Evolutionary conservation across 2,113 vertebrate genomes (phyloP).

Genomic region (Cynoglossus semilaevis): DNA sequence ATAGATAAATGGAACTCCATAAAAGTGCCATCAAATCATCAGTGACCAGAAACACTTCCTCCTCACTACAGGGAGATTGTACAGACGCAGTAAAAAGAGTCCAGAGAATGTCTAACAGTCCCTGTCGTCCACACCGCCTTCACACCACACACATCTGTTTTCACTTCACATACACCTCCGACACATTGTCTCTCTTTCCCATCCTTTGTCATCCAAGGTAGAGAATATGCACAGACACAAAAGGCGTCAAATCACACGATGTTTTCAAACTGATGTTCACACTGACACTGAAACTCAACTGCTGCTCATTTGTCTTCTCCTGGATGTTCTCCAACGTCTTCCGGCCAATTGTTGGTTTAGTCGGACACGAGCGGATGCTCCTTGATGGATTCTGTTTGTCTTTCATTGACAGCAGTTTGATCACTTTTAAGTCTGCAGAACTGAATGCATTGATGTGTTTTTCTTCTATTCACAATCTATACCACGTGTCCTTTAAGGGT

Average conservation of each 20-base stretch:
- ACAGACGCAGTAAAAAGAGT: background rate
- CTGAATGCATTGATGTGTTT: background rate
- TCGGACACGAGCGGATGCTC: background rate
- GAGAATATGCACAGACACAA: conserved; percentile 19
- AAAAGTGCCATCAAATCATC: no score
- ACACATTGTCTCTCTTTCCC: conserved; percentile 43
- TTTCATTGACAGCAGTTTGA: background rate
- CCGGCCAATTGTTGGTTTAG: background rate
- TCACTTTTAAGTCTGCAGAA: background rate
- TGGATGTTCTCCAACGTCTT: background rate
- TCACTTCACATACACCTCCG: conserved; percentile 24
- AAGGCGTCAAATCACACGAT: conserved; percentile 12
- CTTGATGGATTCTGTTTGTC: background rate
- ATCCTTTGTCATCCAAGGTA: conserved; percentile 28
- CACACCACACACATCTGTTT: conserved; percentile 22
- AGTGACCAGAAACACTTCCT: no score
- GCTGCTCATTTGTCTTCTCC: conserved; percentile 1
- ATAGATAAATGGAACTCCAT: no score
- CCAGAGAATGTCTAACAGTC: background rate
- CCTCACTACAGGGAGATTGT: no score
- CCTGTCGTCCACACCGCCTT: conserved; percentile 13
- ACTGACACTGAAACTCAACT: background rate
- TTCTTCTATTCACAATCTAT: background rate
- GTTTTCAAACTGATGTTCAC: conserved; percentile 16
- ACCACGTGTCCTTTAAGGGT: no score